Evolutionary conservation across 2,888 invertebrate species (phyloP).

Genomic region (Sinohyriopsis cumingii): DNA sequence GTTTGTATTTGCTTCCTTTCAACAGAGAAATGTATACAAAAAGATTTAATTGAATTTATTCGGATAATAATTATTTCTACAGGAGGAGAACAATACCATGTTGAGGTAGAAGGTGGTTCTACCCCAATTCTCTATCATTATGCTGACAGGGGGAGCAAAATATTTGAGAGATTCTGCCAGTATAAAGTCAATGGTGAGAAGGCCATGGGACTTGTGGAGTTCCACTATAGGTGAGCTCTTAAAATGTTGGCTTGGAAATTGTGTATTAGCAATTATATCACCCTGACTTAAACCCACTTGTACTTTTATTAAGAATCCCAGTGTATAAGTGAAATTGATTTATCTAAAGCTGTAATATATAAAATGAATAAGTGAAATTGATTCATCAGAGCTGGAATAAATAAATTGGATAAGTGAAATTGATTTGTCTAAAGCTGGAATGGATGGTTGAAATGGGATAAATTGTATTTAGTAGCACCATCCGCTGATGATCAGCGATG

Average conservation of each 20-base stretch:
- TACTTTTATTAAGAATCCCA: not conserved
- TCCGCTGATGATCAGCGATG: too few species aligned
- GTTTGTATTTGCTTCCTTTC: too few species aligned
- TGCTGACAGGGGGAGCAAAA: slow-evolving; percentile 54
- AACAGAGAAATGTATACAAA: not conserved
- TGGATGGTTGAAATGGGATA: too few species aligned
- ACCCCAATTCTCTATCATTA: slow-evolving; percentile 60
- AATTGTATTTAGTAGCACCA: too few species aligned
- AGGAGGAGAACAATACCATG: slow-evolving; percentile 51
- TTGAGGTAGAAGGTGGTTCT: slow-evolving; percentile 43
- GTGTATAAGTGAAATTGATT: too few species aligned
- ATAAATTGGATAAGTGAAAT: too few species aligned
- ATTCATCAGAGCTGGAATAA: too few species aligned
- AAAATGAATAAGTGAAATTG: too few species aligned
- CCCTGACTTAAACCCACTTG: not conserved
- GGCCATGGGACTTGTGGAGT: slow-evolving; percentile 63
- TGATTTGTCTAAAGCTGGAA: too few species aligned
- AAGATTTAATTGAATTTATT: not conserved
- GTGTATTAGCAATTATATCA: not conserved
- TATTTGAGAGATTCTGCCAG: slow-evolving; percentile 58
- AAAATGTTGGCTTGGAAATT: not conserved
- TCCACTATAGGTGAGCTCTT: slow-evolving; percentile 57
- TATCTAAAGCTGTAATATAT: too few species aligned
- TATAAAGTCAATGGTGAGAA: slow-evolving; percentile 58
- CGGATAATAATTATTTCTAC: not conserved